These are phyloP conservation scores for Mirza zaza DNA, from an alignment of 2,113 vertebrate species.

Conservation along the genomic window DNA sequence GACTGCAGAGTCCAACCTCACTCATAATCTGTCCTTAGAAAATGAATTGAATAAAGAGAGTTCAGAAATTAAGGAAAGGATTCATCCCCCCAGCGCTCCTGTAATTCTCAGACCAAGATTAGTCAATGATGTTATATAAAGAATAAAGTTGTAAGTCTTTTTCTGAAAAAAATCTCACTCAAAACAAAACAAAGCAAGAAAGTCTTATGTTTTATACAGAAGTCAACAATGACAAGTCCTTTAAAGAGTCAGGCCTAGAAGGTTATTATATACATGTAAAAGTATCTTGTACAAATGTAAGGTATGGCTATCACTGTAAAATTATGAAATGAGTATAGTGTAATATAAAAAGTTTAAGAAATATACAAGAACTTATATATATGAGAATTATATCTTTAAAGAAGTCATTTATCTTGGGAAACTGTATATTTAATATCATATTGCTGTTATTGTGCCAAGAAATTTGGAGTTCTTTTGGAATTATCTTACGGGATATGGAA, in stretches of 20 bases:
- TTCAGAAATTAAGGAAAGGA: slow-evolving; percentile 22
- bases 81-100: background rate
- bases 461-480: slow-evolving; percentile 12
- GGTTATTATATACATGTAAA: background rate
- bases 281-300: background rate
- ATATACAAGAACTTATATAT: background rate
- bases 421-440: background rate
- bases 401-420: background rate
- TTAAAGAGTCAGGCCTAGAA: background rate
- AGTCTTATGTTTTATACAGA: background rate
- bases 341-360: background rate
- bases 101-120: background rate
- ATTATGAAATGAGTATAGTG: background rate
- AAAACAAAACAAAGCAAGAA: background rate
- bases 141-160: background rate
- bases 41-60: slow-evolving; percentile 4
- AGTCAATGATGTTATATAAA: background rate
- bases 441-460: background rate
- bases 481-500: background rate
- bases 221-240: background rate
- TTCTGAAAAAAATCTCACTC: background rate
- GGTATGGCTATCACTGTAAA: background rate
- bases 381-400: background rate
- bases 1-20: background rate
- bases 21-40: background rate